Conservation (phyloP, 2,888 invertebrate genomes). For the Macaria liturata region DNA sequence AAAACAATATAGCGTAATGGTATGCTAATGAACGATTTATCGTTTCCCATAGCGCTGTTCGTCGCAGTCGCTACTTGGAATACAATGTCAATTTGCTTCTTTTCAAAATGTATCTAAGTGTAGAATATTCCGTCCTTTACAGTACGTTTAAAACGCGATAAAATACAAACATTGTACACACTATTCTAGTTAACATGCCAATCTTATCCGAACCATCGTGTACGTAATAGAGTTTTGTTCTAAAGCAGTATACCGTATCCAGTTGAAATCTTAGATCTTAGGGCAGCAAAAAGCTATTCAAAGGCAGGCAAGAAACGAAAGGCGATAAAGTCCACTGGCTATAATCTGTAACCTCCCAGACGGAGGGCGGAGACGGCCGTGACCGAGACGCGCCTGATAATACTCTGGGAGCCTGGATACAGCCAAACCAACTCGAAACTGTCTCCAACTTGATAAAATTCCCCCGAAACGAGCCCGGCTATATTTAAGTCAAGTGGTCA, state of each 20-base stretch:
- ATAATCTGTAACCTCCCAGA: constrained; percentile 23
- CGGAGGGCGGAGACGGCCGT: constrained; percentile 38
- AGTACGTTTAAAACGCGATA: no score
- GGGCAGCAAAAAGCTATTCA: constrained; percentile 23
- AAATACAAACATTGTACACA: no score
- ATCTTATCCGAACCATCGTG: no score
- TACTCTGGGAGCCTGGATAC: constrained; percentile 39
- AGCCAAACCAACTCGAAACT: constrained; percentile 23
- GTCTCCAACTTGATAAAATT: constrained; percentile 19
- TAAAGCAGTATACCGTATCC: constrained; percentile 5
- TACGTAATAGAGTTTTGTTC: not conserved
- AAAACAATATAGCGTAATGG: no score
- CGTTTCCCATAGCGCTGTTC: no score
- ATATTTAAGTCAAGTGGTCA: constrained; percentile 22
- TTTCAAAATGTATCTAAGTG: no score
- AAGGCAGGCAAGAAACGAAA: constrained; percentile 23
- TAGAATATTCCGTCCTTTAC: no score
- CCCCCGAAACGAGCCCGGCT: constrained; percentile 7
- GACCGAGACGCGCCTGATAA: constrained; percentile 42
- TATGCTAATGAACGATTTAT: no score
- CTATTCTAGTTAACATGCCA: no score
- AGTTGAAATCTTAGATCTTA: constrained; percentile 5
- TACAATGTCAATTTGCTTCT: no score
- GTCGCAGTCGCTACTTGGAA: no score
- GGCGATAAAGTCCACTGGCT: constrained; percentile 22